A percentile compares a stretch with the other conserved stretches of the same genome.
Conservation (phyloP, 2,113 vertebrate species). For the Porphyrio hochstetteri region DNA sequence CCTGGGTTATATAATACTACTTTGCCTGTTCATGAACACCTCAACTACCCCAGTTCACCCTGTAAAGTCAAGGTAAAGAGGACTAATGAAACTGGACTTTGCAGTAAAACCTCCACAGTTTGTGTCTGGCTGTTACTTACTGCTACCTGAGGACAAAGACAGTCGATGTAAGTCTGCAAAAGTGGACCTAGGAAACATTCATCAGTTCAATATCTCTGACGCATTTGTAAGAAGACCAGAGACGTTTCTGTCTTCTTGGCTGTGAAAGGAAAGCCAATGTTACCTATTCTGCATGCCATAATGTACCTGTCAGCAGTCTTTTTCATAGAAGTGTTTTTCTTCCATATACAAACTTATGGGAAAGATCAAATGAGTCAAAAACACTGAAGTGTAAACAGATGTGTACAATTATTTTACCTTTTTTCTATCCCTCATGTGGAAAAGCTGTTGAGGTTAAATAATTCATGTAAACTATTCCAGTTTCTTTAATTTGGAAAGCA, state of each 20-base stretch:
- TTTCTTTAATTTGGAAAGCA: not conserved
- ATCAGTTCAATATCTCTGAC: fast-evolving
- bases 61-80: not conserved
- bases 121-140: not conserved
- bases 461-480: not conserved
- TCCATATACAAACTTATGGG: not conserved
- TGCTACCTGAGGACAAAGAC: not conserved
- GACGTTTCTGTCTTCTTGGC: not conserved
- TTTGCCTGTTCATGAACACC: not conserved
- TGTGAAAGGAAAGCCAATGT: not conserved
- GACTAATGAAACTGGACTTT: not conserved
- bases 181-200: not conserved
- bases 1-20: not conserved
- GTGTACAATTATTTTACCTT: not conserved
- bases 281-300: too few relatives aligned
- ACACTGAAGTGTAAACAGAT: not conserved
- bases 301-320: not conserved
- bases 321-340: not conserved
- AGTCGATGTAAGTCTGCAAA: not conserved
- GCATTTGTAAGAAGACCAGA: not conserved
- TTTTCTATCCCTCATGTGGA: not conserved
- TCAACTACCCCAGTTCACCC: not conserved
- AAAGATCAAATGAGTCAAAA: not conserved
- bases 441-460: not conserved
- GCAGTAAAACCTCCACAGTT: not conserved